phyloP scores from a whole-genome alignment of 2,888 invertebrate genomes.

The Drosophila ustulata region DNA sequence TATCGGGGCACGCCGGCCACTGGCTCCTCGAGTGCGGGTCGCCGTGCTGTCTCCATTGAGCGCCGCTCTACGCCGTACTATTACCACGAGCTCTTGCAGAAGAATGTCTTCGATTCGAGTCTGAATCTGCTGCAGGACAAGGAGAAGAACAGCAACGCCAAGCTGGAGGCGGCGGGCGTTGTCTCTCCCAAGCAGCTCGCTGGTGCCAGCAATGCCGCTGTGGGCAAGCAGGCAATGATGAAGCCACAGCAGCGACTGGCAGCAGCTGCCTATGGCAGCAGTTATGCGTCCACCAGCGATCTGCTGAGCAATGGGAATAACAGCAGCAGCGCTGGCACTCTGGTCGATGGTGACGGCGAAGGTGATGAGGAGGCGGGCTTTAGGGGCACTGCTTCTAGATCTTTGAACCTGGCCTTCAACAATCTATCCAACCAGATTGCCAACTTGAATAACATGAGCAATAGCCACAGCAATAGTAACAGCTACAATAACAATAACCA shows the following conservation, averaged over 20 bases:
- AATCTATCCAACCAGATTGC: slow-evolving; percentile 70
- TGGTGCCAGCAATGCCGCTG: neutral
- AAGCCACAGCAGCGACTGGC: slow-evolving; percentile 71
- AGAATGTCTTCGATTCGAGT: slow-evolving; percentile 84
- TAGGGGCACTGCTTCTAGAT: slow-evolving; percentile 58
- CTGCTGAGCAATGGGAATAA: slow-evolving; percentile 70
- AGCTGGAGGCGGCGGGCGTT: slow-evolving; percentile 44
- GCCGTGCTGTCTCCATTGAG: slow-evolving; percentile 74
- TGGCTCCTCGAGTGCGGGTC: slow-evolving; percentile 24
- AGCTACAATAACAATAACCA: slow-evolving; percentile 40
- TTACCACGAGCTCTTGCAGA: slow-evolving; percentile 83
- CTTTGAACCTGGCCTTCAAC: slow-evolving; percentile 64
- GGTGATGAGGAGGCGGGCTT: slow-evolving; percentile 46
- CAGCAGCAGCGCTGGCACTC: slow-evolving; percentile 76
- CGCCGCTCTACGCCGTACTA: slow-evolving; percentile 84
- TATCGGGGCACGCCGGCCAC: slow-evolving; percentile 33
- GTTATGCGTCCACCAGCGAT: slow-evolving; percentile 68
- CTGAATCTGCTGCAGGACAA: slow-evolving; percentile 82
- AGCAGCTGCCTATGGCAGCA: slow-evolving; percentile 39
- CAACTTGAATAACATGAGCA: slow-evolving; percentile 64
- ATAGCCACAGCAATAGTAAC: slow-evolving; percentile 52
- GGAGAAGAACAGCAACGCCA: slow-evolving; percentile 65
- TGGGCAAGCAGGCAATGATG: slow-evolving; percentile 43
- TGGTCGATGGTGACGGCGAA: slow-evolving; percentile 74
- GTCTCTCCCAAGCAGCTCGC: neutral